Evolutionary conservation across 2,797 vertebrate species (phyloP), one percentile per base, ranked within the genome.

Genomic region (Danio albolineatus): DNA sequence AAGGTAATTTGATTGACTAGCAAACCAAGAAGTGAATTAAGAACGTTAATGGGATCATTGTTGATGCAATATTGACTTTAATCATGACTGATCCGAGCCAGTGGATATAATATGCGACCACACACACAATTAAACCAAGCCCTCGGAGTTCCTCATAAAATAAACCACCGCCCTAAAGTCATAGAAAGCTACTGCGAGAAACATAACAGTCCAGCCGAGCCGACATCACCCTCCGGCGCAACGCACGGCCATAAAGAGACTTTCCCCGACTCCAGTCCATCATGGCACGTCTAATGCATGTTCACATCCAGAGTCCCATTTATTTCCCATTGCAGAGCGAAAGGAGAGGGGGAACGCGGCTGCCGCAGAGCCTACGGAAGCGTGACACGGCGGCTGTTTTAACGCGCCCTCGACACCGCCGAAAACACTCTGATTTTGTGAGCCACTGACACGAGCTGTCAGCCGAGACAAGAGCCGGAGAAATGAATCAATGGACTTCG

Each of bases 401-500:
- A 54, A 28, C 49, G 16, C 65, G 74, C 69, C 64, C 78, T 60
- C 65, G n/a, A 78, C 59, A 65, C 78, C 4, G 10, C 16, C 5
- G 62, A 78, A 80, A 79, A 79, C 76, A 79, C 79, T 57, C 41
- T 43, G 76, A 78, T 76, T 80, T 80, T 78, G 73, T 80, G 70
- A 54, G 53, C 43, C 56, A n/a, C 59, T 57, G 67, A 84, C 76
- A 82, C 44, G 8, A 82, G 80, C 76, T 77, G 80, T 88, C 88
- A 87, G 87, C 87, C 86, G 85, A 89, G 86, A 90, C 85, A 90
- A 44, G 77, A 83, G 85, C 81, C 13, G 43, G 60, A 64, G 59
- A 82, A 79, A 82, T 81, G 78, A 84, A 80, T 84, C 80, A 78
- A 74, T 77, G 73, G 64, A 71, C 38, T 79, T 81, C 73, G 4